These are phyloP conservation scores for Scaptomyza flava DNA, from an alignment of 2,888 invertebrate genomes.

Conservation along the genomic window DNA sequence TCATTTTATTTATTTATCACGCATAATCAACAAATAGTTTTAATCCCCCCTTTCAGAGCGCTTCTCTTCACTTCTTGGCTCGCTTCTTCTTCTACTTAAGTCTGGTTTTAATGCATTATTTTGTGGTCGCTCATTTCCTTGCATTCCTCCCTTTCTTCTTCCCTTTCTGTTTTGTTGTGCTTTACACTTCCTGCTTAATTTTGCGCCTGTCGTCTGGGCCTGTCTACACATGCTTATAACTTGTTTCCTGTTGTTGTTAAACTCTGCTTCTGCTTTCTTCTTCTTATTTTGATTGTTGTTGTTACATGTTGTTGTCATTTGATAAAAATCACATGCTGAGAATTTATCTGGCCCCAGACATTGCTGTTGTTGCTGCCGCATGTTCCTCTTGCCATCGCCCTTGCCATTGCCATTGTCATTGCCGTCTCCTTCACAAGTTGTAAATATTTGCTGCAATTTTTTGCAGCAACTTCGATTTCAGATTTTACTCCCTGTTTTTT, in stretches of 20 bases:
- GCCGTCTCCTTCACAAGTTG: constrained; percentile 33
- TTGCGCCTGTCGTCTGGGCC: constrained; percentile 72
- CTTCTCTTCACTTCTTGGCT: background rate
- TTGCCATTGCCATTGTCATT: background rate
- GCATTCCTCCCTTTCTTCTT: too few species aligned
- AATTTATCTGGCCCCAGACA: constrained; percentile 64
- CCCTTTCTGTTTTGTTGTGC: constrained; percentile 11
- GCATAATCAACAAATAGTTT: too few species aligned
- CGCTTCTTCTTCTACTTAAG: background rate
- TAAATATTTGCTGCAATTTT: constrained; percentile 55
- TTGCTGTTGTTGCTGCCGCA: constrained; percentile 20
- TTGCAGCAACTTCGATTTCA: constrained; percentile 43
- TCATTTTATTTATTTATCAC: too few species aligned
- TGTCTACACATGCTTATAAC: constrained; percentile 80
- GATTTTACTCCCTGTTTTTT: constrained; percentile 15
- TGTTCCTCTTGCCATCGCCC: background rate
- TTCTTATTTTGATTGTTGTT: constrained; percentile 28
- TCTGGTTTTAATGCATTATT: constrained; percentile 24
- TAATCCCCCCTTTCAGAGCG: too few species aligned
- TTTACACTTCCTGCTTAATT: constrained; percentile 70
- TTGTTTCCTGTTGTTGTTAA: constrained; percentile 67
- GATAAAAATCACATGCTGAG: constrained; percentile 75
- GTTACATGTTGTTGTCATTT: constrained; percentile 58
- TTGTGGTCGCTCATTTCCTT: too few species aligned
- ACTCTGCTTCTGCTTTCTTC: background rate